Conservation (phyloP, 2,888 invertebrate species). For the Polydrusus pterygomalis region DNA sequence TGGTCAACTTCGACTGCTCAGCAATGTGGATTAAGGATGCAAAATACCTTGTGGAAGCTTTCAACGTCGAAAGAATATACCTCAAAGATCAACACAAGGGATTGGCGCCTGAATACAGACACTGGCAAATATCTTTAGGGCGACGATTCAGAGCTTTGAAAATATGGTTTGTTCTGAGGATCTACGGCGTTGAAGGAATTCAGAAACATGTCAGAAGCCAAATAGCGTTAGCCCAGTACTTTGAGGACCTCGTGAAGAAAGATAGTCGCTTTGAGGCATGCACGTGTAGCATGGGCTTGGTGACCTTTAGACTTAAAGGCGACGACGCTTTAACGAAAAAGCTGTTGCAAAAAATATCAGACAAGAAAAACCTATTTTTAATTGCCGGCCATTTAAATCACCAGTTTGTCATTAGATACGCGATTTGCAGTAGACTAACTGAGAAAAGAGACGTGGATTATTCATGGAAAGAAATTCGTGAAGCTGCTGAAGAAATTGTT, state of each 20-base stretch:
- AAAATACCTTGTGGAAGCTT: slow-evolving; percentile 87
- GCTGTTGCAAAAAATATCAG: slow-evolving; percentile 82
- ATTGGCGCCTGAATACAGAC: slow-evolving; percentile 79
- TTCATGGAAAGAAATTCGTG: slow-evolving; percentile 75
- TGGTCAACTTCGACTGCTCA: slow-evolving; percentile 97
- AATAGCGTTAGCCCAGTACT: slow-evolving; percentile 84
- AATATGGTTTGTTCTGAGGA: slow-evolving; percentile 92
- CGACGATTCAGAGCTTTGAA: slow-evolving; percentile 92
- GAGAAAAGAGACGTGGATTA: slow-evolving; percentile 82
- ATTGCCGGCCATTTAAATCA: slow-evolving; percentile 84
- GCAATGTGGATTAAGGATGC: slow-evolving; percentile 93
- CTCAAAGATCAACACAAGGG: slow-evolving; percentile 84
- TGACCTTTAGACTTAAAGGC: slow-evolving; percentile 91
- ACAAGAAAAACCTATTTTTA: slow-evolving; percentile 86
- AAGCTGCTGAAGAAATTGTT: slow-evolving; percentile 61
- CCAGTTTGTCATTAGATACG: slow-evolving; percentile 85
- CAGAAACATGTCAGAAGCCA: slow-evolving; percentile 86
- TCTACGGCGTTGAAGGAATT: slow-evolving; percentile 88
- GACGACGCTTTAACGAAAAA: slow-evolving; percentile 81
- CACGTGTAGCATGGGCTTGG: slow-evolving; percentile 77
- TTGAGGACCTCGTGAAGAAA: slow-evolving; percentile 81
- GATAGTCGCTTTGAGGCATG: slow-evolving; percentile 88
- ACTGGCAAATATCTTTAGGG: slow-evolving; percentile 93
- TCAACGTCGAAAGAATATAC: slow-evolving; percentile 95
- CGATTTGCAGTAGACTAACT: slow-evolving; percentile 84